Evolutionary conservation across 2,888 invertebrate species (phyloP).

Genomic region (Spatulosminthurus flaviceps): DNA sequence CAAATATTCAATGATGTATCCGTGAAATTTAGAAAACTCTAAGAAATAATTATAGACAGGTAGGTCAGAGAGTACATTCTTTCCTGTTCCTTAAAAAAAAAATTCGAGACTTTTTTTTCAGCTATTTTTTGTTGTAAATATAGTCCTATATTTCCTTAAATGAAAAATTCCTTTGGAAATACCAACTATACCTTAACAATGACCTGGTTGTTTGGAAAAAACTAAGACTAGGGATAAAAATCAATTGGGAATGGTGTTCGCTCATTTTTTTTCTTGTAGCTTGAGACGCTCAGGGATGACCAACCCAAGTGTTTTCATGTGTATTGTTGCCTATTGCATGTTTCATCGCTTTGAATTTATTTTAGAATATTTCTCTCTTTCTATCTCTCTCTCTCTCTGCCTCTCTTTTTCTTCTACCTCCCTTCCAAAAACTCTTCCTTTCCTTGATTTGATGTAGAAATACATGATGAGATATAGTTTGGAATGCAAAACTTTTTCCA

Average conservation of each 20-base stretch:
- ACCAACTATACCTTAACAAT: background rate
- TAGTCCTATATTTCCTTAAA: background rate
- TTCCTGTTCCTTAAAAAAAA: too few relatives aligned
- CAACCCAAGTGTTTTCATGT: background rate
- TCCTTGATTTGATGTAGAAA: background rate
- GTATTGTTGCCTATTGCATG: conserved; percentile 11
- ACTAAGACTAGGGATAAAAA: background rate
- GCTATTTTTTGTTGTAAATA: too few relatives aligned
- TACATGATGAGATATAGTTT: conserved; percentile 5
- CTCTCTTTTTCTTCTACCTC: too few relatives aligned
- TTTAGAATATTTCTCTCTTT: conserved; percentile 22
- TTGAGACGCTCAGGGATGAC: background rate
- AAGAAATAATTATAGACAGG: too few relatives aligned
- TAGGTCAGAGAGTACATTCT: too few relatives aligned
- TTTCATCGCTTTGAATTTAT: conserved; percentile 20
- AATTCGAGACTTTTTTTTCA: too few relatives aligned
- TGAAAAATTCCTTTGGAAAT: background rate
- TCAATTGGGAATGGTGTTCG: background rate
- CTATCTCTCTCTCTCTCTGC: background rate
- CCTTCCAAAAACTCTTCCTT: too few relatives aligned
- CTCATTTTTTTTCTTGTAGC: background rate
- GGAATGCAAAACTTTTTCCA: conserved; percentile 39
- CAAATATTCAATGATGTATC: too few relatives aligned
- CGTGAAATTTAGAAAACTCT: too few relatives aligned
- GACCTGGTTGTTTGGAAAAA: background rate